These are phyloP conservation scores for Squalus acanthias DNA, from an alignment of 2,797 vertebrate genomes.

Conservation along the genomic window DNA sequence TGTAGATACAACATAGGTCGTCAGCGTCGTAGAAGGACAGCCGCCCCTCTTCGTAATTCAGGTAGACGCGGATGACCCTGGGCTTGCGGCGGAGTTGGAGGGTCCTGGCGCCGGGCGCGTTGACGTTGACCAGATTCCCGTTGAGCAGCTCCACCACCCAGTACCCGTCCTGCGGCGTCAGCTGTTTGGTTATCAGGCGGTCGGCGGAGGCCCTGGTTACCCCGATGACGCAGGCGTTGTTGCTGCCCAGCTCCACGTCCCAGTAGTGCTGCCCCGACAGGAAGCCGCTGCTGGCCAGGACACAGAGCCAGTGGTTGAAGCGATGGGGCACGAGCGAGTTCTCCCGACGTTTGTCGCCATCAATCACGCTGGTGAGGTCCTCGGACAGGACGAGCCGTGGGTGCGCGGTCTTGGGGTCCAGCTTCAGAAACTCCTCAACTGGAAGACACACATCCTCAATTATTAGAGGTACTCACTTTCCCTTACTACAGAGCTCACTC, in stretches of 20 bases:
- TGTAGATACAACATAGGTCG: constrained; percentile 39
- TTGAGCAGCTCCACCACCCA: constrained; percentile 41
- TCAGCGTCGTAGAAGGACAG: constrained; percentile 41
- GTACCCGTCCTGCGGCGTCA: constrained; percentile 59
- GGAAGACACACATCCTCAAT: neutral
- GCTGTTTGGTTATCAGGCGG: constrained; percentile 65
- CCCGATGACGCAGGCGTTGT: constrained; percentile 66
- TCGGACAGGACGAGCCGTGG: constrained; percentile 66
- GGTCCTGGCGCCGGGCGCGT: neutral
- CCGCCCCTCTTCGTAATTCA: constrained; percentile 42
- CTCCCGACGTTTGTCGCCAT: constrained; percentile 67
- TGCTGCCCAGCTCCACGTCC: constrained; percentile 61
- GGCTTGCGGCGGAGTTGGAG: neutral
- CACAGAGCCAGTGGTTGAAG: constrained; percentile 66
- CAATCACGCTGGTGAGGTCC: constrained; percentile 64
- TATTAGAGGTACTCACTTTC: neutral
- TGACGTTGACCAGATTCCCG: neutral
- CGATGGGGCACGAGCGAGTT: constrained; percentile 59
- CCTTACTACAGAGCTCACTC: neutral
- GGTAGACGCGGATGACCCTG: constrained; percentile 33
- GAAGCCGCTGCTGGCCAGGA: constrained; percentile 56
- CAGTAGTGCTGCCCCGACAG: constrained; percentile 63
- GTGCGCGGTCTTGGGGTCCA: constrained; percentile 66
- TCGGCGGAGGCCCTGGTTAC: constrained; percentile 56
- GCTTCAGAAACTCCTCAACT: constrained; percentile 54